phyloP scores from a whole-genome alignment of 2,113 vertebrate species.

The Alaudala cheleensis region DNA sequence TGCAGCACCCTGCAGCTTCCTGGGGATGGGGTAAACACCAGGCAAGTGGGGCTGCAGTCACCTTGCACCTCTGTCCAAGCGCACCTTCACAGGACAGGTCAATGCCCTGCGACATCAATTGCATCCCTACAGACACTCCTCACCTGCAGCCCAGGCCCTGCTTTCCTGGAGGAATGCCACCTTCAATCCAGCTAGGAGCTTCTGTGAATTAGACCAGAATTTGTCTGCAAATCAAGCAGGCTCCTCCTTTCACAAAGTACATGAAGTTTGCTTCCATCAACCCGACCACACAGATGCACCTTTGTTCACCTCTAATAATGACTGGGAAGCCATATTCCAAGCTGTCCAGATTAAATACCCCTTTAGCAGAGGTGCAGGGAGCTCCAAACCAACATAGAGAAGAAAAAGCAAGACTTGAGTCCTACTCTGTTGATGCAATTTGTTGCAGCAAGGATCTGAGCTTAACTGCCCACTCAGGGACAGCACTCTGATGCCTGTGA shows the following conservation, averaged over 20 bases:
- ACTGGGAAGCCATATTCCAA: background rate
- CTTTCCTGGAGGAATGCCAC: background rate
- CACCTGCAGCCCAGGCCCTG: background rate
- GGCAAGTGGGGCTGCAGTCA: background rate
- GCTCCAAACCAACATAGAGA: background rate
- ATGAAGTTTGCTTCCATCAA: background rate
- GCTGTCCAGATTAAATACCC: background rate
- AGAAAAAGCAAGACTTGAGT: background rate
- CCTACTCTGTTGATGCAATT: background rate
- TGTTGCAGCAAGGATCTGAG: background rate
- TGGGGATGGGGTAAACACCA: background rate
- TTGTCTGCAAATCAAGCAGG: background rate
- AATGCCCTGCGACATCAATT: fast-evolving
- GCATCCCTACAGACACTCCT: background rate
- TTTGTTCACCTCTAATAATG: background rate
- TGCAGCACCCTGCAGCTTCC: background rate
- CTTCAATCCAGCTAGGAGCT: background rate
- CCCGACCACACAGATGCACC: background rate
- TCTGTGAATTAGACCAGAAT: background rate
- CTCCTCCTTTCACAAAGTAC: background rate
- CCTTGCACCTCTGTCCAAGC: background rate
- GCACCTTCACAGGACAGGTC: background rate
- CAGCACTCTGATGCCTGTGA: background rate
- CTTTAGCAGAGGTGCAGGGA: background rate
- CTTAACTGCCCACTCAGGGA: background rate